These are phyloP conservation scores for Drosophila yooni DNA, from an alignment of 2,888 invertebrate species.

Conservation along the genomic window DNA sequence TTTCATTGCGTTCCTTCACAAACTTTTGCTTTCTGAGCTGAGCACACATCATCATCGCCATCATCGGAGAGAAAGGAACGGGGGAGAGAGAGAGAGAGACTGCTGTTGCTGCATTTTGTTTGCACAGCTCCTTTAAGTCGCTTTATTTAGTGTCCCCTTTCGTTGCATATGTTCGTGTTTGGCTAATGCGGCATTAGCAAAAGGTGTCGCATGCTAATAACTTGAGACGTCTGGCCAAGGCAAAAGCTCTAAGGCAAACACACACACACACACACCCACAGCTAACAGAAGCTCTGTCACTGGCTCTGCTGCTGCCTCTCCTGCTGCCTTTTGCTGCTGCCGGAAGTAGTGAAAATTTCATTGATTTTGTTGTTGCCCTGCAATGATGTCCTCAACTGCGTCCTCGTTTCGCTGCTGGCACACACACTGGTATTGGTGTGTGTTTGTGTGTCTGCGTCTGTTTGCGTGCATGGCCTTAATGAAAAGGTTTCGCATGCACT, in stretches of 20 bases:
- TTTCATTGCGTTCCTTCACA: slow-evolving; percentile 3
- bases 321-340: slow-evolving; percentile 10
- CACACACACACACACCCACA: neutral
- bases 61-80: neutral
- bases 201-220: slow-evolving; percentile 78
- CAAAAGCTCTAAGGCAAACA: slow-evolving; percentile 65
- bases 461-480: slow-evolving; percentile 49
- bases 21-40: slow-evolving; percentile 52
- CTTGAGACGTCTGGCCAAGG: slow-evolving; percentile 50
- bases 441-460: slow-evolving; percentile 9
- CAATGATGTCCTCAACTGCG: slow-evolving; percentile 69
- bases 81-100: neutral
- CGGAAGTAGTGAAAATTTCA: slow-evolving; percentile 79
- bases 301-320: slow-evolving; percentile 4
- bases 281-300: slow-evolving; percentile 6
- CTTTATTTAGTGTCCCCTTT: slow-evolving; percentile 2
- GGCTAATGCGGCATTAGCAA: slow-evolving; percentile 58
- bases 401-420: slow-evolving; percentile 60
- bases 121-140: slow-evolving; percentile 33
- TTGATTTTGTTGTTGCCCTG: slow-evolving; percentile 71
- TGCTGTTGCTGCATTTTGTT: slow-evolving; percentile 33
- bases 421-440: slow-evolving; percentile 13
- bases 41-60: slow-evolving; percentile 20
- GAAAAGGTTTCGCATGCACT: slow-evolving; percentile 57
- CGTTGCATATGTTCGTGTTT: slow-evolving; percentile 31